phyloP scores from a whole-genome alignment of 2,888 invertebrate genomes.

The Pediacus dermestoides region DNA sequence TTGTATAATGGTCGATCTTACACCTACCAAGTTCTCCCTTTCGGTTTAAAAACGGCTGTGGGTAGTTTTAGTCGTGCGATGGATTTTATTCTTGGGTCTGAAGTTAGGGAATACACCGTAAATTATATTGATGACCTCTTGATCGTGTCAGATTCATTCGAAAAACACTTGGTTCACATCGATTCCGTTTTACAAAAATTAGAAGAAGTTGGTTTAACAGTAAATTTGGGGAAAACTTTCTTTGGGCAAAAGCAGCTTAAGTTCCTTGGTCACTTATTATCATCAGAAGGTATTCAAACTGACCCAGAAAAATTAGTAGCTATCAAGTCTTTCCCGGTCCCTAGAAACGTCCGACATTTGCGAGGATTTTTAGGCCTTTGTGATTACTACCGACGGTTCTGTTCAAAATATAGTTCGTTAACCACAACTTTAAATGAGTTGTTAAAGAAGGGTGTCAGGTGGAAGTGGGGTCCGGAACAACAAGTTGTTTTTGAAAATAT shows the following conservation, averaged over 20 bases:
- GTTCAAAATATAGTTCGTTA: slow-evolving; percentile 16
- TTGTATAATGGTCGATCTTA: slow-evolving; percentile 11
- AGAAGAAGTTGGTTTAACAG: slow-evolving; percentile 25
- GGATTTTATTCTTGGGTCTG: slow-evolving; percentile 11
- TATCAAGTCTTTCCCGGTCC: slow-evolving; percentile 17
- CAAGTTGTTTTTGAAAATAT: slow-evolving; percentile 16
- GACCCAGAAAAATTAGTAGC: slow-evolving; percentile 24
- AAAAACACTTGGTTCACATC: slow-evolving; percentile 26
- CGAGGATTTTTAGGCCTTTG: slow-evolving; percentile 21
- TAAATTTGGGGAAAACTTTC: slow-evolving; percentile 28
- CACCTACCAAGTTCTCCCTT: slow-evolving; percentile 13
- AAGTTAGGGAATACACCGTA: slow-evolving; percentile 21
- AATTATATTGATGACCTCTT: slow-evolving; percentile 38
- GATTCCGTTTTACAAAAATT: slow-evolving; percentile 22
- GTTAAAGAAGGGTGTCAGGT: slow-evolving; percentile 15
- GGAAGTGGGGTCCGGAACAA: slow-evolving; percentile 18
- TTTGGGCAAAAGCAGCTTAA: slow-evolving; percentile 20
- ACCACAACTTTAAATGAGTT: slow-evolving; percentile 17
- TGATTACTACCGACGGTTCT: slow-evolving; percentile 21
- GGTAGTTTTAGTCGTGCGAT: slow-evolving; percentile 10
- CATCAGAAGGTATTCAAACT: slow-evolving; percentile 21
- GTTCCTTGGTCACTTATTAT: slow-evolving; percentile 28
- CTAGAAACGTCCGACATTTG: slow-evolving; percentile 15
- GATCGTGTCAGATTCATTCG: slow-evolving; percentile 26
- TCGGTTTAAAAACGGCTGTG: slow-evolving; percentile 14